These are phyloP conservation scores for Delia radicum DNA, from an alignment of 1,140 invertebrate genomes.

Conservation along the genomic window DNA sequence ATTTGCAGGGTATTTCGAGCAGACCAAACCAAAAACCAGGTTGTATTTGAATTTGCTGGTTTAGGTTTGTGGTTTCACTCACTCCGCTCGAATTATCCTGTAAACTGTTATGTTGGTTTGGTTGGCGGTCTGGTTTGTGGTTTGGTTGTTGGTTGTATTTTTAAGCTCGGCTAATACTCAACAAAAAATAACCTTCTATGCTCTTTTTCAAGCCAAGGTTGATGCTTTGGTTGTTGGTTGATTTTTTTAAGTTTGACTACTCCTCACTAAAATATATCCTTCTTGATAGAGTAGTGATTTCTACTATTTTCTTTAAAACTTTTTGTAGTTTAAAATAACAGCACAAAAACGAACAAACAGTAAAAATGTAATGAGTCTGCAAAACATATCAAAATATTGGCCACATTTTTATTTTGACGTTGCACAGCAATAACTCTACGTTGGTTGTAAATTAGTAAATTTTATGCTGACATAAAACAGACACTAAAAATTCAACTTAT, in stretches of 20 bases:
- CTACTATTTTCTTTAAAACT: neutral
- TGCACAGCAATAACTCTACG: conserved; percentile 24
- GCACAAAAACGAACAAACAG: neutral
- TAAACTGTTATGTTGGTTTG: neutral
- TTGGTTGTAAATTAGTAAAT: conserved; percentile 27
- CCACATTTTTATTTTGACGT: conserved; percentile 15
- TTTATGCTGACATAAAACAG: conserved; percentile 29
- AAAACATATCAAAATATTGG: conserved; percentile 11
- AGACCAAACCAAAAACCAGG: too few species aligned
- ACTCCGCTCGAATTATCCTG: too few species aligned
- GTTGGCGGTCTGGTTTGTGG: too few species aligned
- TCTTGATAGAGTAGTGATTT: neutral
- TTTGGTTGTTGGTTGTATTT: too few species aligned
- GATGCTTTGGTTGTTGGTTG: too few species aligned
- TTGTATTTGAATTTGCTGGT: too few species aligned
- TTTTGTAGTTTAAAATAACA: neutral
- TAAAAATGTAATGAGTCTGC: neutral
- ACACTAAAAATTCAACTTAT: conserved; percentile 21
- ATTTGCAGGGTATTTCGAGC: too few species aligned
- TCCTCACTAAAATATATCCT: neutral
- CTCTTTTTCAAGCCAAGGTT: too few species aligned
- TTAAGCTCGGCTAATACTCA: neutral
- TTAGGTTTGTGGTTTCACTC: neutral
- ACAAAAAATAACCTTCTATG: neutral
- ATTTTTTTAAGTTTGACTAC: neutral